Base-by-base conservation (phyloP, 2,888 invertebrate species). In the Parelbella ahira region DNA sequence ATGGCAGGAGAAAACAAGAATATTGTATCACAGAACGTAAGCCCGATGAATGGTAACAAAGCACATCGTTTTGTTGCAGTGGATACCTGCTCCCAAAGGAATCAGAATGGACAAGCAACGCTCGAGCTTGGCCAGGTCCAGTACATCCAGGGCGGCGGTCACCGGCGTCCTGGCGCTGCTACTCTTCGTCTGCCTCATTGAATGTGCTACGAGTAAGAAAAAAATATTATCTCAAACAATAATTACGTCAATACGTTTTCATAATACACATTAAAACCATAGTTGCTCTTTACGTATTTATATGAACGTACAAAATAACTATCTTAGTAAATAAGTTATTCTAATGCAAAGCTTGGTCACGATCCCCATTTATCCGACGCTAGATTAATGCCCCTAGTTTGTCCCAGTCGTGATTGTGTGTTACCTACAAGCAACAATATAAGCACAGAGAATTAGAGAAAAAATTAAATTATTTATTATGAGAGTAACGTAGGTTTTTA, bases 201-300 rank as follows among this genome's bases (percentile, higher is more conserved):
- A 90, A 60, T 89, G 89, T 53, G 89, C 89, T 44, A 86, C 90
- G 73, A 91, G 91, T 91, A 73, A 66, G 38, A 9, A 20, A 4
- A 15, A 15, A 15, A 3, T 4, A 15, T n/a, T n/a, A n/a, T n/a
- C n/a, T n/a, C n/a, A n/a, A n/a, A n/a, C n/a, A n/a, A n/a, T n/a
- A n/a, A n/a, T n/a, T n/a, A n/a, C n/a, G n/a, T n/a, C n/a, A n/a
- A n/a, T n/a, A n/a, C n/a, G n/a, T n/a, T n/a, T n/a, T n/a, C n/a
- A n/a, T n/a, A n/a, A n/a, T n/a, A n/a, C n/a, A n/a, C n/a, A n/a
- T n/a, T n/a, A n/a, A n/a, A n/a, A n/a, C n/a, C n/a, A n/a, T n/a
- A n/a, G n/a, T n/a, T n/a, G n/a, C n/a, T n/a, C n/a, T n/a, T n/a
- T n/a, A n/a, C n/a, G n/a, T n/a, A n/a, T n/a, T n/a, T n/a, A n/a